Conservation (phyloP, 23 tunicate genomes). For the Styela clava region DNA sequence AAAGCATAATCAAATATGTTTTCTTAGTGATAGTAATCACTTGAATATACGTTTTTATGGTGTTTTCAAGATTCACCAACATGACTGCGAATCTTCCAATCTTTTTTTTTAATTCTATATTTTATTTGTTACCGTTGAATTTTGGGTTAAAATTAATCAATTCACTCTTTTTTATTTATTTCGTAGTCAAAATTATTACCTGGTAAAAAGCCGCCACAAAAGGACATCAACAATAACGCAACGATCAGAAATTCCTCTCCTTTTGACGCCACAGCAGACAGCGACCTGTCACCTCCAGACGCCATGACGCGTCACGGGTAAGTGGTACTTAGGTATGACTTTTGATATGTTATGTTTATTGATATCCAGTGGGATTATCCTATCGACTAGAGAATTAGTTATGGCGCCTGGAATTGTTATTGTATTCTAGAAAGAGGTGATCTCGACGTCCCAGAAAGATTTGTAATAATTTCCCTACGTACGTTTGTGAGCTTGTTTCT, state of each 20-base stretch:
- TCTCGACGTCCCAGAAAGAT: too few species aligned
- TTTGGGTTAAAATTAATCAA: not conserved
- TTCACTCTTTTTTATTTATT: not conserved
- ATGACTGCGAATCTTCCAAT: too few species aligned
- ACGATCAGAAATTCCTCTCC: constrained; percentile 4
- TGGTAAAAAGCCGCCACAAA: constrained; percentile 7
- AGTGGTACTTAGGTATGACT: constrained; percentile 10
- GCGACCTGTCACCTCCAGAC: not conserved
- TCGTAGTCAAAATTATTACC: constrained; percentile 20
- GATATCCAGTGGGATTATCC: not conserved
- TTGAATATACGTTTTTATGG: too few species aligned
- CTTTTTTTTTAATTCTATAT: too few species aligned
- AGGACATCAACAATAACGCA: constrained; percentile 6
- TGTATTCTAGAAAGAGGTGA: not conserved
- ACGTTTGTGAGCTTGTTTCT: too few species aligned
- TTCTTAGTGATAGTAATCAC: too few species aligned
- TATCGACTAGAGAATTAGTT: not conserved
- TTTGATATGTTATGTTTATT: not conserved
- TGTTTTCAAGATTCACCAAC: too few species aligned
- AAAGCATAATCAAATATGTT: too few species aligned
- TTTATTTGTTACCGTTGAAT: too few species aligned
- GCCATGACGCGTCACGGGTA: constrained; percentile 31
- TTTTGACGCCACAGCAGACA: constrained; percentile 4
- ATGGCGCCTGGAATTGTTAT: not conserved
- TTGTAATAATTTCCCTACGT: too few species aligned